Evolutionary conservation across 2,113 vertebrate species (phyloP), one percentile per base, ranked within the genome.

Genomic region (Cyprinodon brontotheroides): DNA sequence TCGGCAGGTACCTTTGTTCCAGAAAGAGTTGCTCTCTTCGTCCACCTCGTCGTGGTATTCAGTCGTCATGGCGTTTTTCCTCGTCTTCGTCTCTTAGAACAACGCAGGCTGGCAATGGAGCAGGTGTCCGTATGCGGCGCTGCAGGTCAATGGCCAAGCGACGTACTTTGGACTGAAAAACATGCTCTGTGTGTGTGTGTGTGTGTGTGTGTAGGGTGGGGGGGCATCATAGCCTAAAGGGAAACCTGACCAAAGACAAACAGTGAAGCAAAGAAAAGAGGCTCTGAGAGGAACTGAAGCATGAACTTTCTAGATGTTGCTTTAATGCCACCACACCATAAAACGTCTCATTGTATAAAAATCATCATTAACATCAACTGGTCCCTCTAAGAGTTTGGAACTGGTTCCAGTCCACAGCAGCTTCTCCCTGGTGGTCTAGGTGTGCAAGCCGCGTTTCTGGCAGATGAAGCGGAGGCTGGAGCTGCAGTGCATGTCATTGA

Each of bases 401-500:
- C 29, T 13, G 10, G 13, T n/a, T 20, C 10, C 40, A 38, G 60
- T 61, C 60, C 4, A 3, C 14, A 10, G 20, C 63, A 13, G 40
- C 17, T 4, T 11, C 14, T 41, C 41, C 9, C 41, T 41, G 41
- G 41, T 41, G 41, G 4, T 38, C 68, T 29, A 79, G 70, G 9
- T 57, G 17, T 14, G 62, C 13, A 1, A 4, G 50, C 50, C 76
- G 84, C 67, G 85, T 38, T 0, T 78, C 81, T 88, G 89, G 60
- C 89, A 90, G 45, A 90, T 45, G 74, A 15, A 90, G 29, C 68
- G 68, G n/a, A 89, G 0, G 2, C 0, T 11, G 17, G 1, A 41
- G 70, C 66, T 69, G 79, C 89, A 90, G 80, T 88, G 85, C 8
- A 87, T n/a, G 79, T 90, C 86, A 0, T 90, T 90, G 10, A 90